These are phyloP conservation scores for Sciurus vulgaris DNA, from an alignment of 2,797 vertebrate species.

Conservation along the genomic window DNA sequence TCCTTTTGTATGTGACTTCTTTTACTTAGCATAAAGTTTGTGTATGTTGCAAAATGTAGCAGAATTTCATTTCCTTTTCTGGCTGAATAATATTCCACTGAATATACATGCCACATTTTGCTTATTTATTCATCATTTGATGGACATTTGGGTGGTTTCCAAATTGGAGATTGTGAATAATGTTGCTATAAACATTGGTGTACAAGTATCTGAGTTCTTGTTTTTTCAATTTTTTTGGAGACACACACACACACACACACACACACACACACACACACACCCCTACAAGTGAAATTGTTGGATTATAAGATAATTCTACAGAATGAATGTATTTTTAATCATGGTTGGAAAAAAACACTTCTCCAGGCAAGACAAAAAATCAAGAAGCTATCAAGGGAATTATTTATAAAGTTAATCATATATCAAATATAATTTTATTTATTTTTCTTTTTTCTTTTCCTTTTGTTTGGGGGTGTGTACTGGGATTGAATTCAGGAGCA, in stretches of 20 bases:
- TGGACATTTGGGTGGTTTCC: too few species aligned
- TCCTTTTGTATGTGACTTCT: neutral
- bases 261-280: neutral
- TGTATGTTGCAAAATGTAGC: neutral
- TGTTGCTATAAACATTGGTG: neutral
- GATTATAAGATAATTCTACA: neutral
- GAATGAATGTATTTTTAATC: neutral
- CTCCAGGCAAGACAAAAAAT: neutral
- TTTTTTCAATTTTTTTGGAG: neutral
- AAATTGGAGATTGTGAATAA: too few species aligned
- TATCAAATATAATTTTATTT: neutral
- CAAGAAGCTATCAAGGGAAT: neutral
- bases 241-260: neutral
- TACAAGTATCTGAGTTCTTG: neutral
- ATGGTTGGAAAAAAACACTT: neutral
- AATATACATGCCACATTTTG: too few species aligned
- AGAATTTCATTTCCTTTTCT: neutral
- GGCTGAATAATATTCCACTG: neutral
- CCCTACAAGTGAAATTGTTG: neutral
- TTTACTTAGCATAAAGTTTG: neutral
- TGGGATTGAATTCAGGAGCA: too few species aligned
- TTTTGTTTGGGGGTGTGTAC: too few species aligned
- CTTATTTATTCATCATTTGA: too few species aligned
- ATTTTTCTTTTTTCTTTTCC: too few species aligned
- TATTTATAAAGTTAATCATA: conserved; percentile 7